Base-by-base conservation (phyloP, 2,888 invertebrate genomes). In the Limnephilus marmoratus region DNA sequence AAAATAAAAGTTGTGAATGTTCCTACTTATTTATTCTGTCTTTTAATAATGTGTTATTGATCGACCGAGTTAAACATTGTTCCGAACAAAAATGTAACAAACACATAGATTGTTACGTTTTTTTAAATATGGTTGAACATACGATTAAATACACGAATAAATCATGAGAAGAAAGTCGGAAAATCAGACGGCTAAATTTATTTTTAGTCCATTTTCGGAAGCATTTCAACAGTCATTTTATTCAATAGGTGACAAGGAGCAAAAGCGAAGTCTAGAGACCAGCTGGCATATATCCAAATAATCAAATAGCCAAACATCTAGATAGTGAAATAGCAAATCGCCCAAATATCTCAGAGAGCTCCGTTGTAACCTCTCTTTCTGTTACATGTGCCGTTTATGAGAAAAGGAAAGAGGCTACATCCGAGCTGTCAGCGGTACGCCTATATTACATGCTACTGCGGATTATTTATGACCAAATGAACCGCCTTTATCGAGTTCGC, bases 401-500 rank as follows among this genome's bases (percentile, higher is more conserved):
- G 68, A 7, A n/a, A 68, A 24, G 24, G n/a, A 9, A 9, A 68
- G 68, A n/a, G 24, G 9, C 24, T 68, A 68, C 24, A 68, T 2
- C n/a, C 24, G 9, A n/a, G 24, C 49, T 49, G 15, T 49, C 68
- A 53, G 18, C 53, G 18, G 53, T 68, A 68, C 9, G 68, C 68
- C 68, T 24, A 24, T 37, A 37, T 18, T 11, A 83, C 83, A 83
- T 11, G 82, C 13, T n/a, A 34, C 37, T 11, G 83, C 11, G 37
- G 83, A 37, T 37, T 83, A 83, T 83, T 83, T 83, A 83, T 18
- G 31, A 37, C 37, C 24, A 34, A 11, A 34, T 0, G 37, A 37
- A 31, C 37, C 83, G 83, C 83, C 83, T 41, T 41, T 83, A 83
- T 83, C 83, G 37, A 83, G 83, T 83, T 41, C 83, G 83, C 83